Evolutionary conservation across 2,888 invertebrate species (phyloP).

Genomic region (Eustalomyia histrio): DNA sequence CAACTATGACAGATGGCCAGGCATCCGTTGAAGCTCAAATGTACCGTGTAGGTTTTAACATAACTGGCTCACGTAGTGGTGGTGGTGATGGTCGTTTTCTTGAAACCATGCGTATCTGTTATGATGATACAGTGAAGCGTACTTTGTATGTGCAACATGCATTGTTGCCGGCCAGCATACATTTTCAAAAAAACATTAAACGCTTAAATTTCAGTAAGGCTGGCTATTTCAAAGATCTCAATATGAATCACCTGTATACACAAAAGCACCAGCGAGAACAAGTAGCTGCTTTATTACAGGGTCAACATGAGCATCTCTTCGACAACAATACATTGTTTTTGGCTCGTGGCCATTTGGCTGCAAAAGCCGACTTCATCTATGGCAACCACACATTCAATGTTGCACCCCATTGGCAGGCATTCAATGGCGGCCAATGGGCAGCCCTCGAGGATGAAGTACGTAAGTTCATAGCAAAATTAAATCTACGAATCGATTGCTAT

Average conservation of each 20-base stretch:
- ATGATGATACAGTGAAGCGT: constrained; percentile 73
- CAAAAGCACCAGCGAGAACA: constrained; percentile 74
- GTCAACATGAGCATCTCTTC: constrained; percentile 66
- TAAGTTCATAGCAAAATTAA: constrained; percentile 75
- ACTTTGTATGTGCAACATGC: constrained; percentile 77
- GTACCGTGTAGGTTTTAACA: constrained; percentile 78
- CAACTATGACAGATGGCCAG: constrained; percentile 55
- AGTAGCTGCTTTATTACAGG: constrained; percentile 72
- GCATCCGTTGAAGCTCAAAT: constrained; percentile 68
- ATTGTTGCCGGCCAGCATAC: constrained; percentile 78
- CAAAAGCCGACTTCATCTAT: constrained; percentile 81
- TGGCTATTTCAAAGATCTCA: constrained; percentile 74
- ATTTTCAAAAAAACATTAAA: constrained; percentile 78
- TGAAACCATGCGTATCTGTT: constrained; percentile 78
- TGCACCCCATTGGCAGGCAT: constrained; percentile 82
- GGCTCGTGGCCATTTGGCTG: constrained; percentile 81
- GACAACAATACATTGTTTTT: constrained; percentile 73
- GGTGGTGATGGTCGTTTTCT: constrained; percentile 72
- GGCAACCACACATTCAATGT: constrained; percentile 81
- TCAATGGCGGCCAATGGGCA: constrained; percentile 83
- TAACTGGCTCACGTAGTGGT: constrained; percentile 61
- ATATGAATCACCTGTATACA: constrained; percentile 76
- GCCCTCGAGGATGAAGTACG: constrained; percentile 80
- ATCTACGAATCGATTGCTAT: constrained; percentile 79
- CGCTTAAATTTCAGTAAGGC: constrained; percentile 76